A percentile compares a stretch with the other conserved stretches of the same genome.
phyloP scores from a whole-genome alignment of 2,113 vertebrate species.

The Silurus asotus region DNA sequence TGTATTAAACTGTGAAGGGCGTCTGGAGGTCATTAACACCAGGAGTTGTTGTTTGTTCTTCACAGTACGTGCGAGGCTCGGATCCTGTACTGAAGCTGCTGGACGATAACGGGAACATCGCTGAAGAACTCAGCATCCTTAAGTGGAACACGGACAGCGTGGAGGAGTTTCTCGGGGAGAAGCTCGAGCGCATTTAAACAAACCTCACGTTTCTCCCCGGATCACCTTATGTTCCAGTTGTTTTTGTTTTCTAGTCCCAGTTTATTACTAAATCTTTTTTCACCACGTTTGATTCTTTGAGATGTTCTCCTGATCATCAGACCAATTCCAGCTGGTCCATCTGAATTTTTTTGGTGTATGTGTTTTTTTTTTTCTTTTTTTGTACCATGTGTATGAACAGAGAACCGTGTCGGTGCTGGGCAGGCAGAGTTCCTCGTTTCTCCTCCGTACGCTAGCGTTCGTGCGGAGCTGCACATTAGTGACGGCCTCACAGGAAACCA shows the following conservation, averaged over 20 bases:
- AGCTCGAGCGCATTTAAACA: constrained; percentile 86
- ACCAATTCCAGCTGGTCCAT: neutral
- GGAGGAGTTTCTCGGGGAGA: constrained; percentile 96
- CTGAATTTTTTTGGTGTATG: constrained; percentile 45
- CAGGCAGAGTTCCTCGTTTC: constrained; percentile 40
- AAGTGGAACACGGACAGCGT: constrained; percentile 99
- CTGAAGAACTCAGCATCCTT: constrained; percentile 97
- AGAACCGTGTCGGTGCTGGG: constrained; percentile 26
- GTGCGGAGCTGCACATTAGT: constrained; percentile 75
- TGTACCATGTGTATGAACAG: constrained; percentile 46
- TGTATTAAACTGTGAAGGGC: too few relatives aligned
- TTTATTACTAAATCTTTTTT: neutral
- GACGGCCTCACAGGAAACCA: constrained; percentile 92
- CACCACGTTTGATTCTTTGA: neutral
- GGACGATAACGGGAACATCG: constrained; percentile 97
- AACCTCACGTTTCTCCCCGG: neutral
- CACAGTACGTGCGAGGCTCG: constrained; percentile 94
- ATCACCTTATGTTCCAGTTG: neutral
- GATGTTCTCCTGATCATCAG: neutral
- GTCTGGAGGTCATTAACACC: neutral
- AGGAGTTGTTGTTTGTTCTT: neutral
- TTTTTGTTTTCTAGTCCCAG: neutral
- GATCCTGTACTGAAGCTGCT: constrained; percentile 98
- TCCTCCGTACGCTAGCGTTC: constrained; percentile 49
- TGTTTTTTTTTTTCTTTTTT: constrained; percentile 20